Evolutionary conservation across 2,888 invertebrate species (phyloP).

Genomic region (Orchestes rusci): DNA sequence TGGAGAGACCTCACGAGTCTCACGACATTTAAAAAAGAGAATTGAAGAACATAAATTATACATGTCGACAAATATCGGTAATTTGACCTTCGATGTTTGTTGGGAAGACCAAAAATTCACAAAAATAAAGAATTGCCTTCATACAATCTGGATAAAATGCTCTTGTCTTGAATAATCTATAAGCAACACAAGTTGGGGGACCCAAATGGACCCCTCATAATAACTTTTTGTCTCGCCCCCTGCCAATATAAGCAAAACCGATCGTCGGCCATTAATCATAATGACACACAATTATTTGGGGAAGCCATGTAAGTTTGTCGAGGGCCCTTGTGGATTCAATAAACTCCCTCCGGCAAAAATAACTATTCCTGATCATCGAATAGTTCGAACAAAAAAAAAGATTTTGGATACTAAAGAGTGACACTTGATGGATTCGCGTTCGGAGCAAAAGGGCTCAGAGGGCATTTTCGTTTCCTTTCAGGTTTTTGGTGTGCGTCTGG

Average conservation of each 20-base stretch:
- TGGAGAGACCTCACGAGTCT: too few species aligned
- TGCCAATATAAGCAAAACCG: conserved; percentile 18
- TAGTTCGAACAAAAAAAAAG: conserved; percentile 30
- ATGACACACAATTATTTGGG: conserved; percentile 18
- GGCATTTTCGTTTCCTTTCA: conserved; percentile 35
- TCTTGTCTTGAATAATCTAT: conserved; percentile 1
- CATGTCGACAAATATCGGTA: too few species aligned
- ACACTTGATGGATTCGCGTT: conserved; percentile 42
- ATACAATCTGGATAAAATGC: too few species aligned
- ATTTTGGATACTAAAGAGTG: conserved; percentile 38
- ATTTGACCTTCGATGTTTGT: too few species aligned
- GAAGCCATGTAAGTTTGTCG: conserved; percentile 19
- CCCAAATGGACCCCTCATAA: conserved; percentile 8
- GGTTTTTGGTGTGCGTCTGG: conserved; percentile 20
- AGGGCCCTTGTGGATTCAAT: background rate
- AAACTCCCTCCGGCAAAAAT: background rate
- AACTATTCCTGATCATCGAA: background rate
- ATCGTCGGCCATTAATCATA: conserved; percentile 18
- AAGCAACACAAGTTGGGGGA: too few species aligned
- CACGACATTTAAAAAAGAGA: too few species aligned
- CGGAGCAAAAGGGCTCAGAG: conserved; percentile 42
- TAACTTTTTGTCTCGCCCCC: conserved; percentile 19
- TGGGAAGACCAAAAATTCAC: too few species aligned
- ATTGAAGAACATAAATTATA: too few species aligned
- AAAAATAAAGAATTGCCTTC: too few species aligned